phyloP scores from a whole-genome alignment of 2,797 vertebrate species.

The Mus minutoides region DNA sequence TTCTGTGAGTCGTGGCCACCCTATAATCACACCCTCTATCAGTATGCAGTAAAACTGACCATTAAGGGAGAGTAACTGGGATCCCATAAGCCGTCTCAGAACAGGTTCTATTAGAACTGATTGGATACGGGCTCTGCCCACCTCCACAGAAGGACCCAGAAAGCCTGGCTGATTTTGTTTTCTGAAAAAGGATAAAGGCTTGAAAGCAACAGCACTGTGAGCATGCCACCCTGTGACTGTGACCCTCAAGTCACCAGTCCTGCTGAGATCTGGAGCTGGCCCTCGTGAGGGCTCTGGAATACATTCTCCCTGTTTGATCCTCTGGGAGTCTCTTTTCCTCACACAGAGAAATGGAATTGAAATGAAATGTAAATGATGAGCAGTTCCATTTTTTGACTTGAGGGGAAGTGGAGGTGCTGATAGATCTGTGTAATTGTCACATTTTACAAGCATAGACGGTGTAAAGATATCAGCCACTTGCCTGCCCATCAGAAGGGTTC shows the following conservation, averaged over 20 bases:
- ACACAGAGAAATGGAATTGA: slow-evolving; percentile 56
- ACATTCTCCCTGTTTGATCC: neutral
- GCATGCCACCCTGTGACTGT: slow-evolving; percentile 70
- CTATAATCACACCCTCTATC: slow-evolving; percentile 77
- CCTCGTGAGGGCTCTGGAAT: slow-evolving; percentile 51
- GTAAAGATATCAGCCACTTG: neutral
- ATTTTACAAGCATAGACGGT: neutral
- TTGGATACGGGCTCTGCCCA: slow-evolving; percentile 42
- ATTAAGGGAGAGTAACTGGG: slow-evolving; percentile 63
- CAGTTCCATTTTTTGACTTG: slow-evolving; percentile 25
- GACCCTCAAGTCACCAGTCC: slow-evolving; percentile 74
- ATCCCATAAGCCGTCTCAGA: slow-evolving; percentile 71
- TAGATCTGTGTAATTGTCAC: slow-evolving; percentile 44
- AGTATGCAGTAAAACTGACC: slow-evolving; percentile 67
- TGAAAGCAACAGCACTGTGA: slow-evolving; percentile 69
- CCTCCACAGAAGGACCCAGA: slow-evolving; percentile 59
- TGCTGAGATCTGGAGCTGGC: slow-evolving; percentile 38
- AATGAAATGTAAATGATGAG: slow-evolving; percentile 62
- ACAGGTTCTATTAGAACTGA: slow-evolving; percentile 66
- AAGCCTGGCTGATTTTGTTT: slow-evolving; percentile 79
- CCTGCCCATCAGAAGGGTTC: slow-evolving; percentile 55
- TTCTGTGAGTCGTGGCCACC: slow-evolving; percentile 75
- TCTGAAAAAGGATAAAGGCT: slow-evolving; percentile 72
- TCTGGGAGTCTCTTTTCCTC: slow-evolving; percentile 68
- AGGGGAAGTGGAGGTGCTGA: slow-evolving; percentile 39